Base-by-base conservation (phyloP, 2,888 invertebrate species). In the Nematopogon swammerdamellus region DNA sequence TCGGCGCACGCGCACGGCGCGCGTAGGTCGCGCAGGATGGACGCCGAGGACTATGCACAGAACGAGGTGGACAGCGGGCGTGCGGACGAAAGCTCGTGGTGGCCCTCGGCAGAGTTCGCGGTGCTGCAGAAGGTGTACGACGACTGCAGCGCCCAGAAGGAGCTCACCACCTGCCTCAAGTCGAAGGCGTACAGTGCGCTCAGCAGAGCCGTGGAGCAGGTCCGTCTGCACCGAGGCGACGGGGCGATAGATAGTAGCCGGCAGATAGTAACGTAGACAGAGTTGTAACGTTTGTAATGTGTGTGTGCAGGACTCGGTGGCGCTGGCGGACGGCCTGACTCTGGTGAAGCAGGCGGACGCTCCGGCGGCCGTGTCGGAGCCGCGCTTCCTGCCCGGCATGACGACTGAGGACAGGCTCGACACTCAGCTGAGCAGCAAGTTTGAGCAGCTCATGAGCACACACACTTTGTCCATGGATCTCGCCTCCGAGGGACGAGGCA, bases 401-500 rank as follows among this genome's bases (percentile, higher is more conserved):
- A 68, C 81, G 45, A 71, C 76, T 19, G 70, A 85, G 57, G 85
- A 85, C 59, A 82, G 82, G 62, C 63, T 81, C 58, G 80, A 81
- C 56, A 67, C 71, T 49, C 71, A 82, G 65, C 65, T 85, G 54
- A 71, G 71, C 48, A 68, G 67, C 50, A 79, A 84, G 58, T 72
- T 85, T 55, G 81, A 82, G 62, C 82, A 82, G 56, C 77, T 88
- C 55, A 70, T 87, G 61, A 81, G 82, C 56, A 83, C 86, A 2
- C 87, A 88, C 66, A 81, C 84, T 36, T 67, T 88, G 47, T 82
- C 83, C 49, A 73, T 88, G 65, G 86, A 87, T 60, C 75, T 87
- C 53, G 72, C 67, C 30, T 67, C 72, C 49, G 80, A 80, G 66
- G 80, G 76, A 58, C 70, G 81, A 70, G 77, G 77, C 60, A 72